These are phyloP conservation scores for Siniperca scherzeri DNA, from an alignment of 2,797 vertebrate genomes.

Conservation along the genomic window DNA sequence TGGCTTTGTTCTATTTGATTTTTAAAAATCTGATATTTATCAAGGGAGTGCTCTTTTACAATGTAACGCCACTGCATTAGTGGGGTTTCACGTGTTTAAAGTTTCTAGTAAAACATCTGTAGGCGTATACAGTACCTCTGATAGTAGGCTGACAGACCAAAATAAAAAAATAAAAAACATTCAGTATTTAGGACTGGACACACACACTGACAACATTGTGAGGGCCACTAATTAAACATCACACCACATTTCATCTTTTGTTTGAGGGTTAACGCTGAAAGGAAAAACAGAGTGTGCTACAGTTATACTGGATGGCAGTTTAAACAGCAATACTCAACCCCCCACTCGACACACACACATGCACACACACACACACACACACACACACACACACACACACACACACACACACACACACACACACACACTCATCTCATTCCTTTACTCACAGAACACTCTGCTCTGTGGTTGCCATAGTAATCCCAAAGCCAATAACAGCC, in stretches of 20 bases:
- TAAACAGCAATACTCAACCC: constrained; percentile 44
- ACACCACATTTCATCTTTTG: constrained; percentile 11
- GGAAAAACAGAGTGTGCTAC: constrained; percentile 27
- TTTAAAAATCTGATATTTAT: too few species aligned
- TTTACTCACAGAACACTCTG: constrained; percentile 68
- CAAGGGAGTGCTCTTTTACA: neutral
- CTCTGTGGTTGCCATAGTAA: constrained; percentile 86
- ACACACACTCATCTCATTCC: constrained; percentile 70
- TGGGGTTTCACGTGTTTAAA: neutral
- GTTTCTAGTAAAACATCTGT: constrained; percentile 5
- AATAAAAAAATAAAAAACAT: neutral
- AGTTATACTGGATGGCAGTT: constrained; percentile 51
- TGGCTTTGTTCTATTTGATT: neutral
- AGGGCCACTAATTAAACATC: constrained; percentile 15
- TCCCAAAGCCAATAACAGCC: constrained; percentile 83
- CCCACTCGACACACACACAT: constrained; percentile 22
- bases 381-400: constrained; percentile 31
- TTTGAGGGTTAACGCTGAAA: constrained; percentile 27
- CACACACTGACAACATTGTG: neutral
- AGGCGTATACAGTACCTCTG: neutral
- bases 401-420: constrained; percentile 26
- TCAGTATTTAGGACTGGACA: neutral
- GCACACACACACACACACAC: constrained; percentile 26
- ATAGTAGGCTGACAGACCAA: neutral
- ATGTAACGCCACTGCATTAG: neutral